Conservation (phyloP, 2,113 vertebrate species). For the Naja naja region DNA sequence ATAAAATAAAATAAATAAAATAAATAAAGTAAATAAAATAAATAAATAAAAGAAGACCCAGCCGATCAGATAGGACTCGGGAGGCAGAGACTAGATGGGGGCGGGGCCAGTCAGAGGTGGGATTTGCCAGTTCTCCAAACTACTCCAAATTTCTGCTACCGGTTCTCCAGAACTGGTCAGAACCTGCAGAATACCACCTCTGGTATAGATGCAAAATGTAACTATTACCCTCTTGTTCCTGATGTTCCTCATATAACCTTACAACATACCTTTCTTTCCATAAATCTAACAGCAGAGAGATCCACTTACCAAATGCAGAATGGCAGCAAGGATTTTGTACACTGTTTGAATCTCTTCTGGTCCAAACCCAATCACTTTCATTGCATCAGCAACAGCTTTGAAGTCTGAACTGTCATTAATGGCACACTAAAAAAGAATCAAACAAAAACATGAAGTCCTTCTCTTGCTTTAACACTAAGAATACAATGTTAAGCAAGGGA, state of each 20-base stretch:
- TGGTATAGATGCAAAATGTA: background rate
- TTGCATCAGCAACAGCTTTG: conserved; percentile 92
- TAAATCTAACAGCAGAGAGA: background rate
- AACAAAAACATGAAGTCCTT: background rate
- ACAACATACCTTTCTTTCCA: background rate
- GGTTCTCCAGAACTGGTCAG: too few species aligned
- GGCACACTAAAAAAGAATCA: conserved; percentile 72
- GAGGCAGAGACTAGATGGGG: too few species aligned
- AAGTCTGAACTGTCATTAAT: conserved; percentile 90
- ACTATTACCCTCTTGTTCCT: background rate
- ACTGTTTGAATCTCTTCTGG: conserved; percentile 91
- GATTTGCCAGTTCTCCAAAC: too few species aligned
- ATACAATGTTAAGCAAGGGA: background rate
- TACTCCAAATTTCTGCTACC: too few species aligned
- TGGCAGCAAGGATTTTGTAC: conserved; percentile 91
- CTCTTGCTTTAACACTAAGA: background rate
- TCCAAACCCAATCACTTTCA: conserved; percentile 97
- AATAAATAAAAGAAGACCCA: too few species aligned
- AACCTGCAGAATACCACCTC: too few species aligned
- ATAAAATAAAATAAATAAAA: too few species aligned
- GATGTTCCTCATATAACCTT: background rate
- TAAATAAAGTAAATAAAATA: too few species aligned
- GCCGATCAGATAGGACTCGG: too few species aligned
- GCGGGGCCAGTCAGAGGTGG: too few species aligned
- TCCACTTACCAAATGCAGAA: conserved; percentile 88